Conservation (phyloP, 2,113 vertebrate genomes). For the Nestor notabilis region DNA sequence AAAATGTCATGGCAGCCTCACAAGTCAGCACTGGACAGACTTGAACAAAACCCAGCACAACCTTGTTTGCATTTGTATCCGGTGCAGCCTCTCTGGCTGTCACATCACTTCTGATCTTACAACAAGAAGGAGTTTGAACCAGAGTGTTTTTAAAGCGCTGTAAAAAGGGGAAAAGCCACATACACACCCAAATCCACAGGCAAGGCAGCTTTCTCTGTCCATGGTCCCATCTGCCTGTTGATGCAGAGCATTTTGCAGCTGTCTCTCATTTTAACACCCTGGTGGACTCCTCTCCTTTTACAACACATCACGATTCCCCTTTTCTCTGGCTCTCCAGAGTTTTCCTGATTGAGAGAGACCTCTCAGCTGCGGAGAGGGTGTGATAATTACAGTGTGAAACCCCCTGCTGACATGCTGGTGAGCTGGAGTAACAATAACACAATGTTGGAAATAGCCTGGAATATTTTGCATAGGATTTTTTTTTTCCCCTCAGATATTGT, state of each 20-base stretch:
- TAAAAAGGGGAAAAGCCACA: accelerated
- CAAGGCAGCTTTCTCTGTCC: not conserved
- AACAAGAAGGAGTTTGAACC: not conserved
- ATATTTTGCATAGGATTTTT: not conserved
- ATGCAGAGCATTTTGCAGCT: not conserved
- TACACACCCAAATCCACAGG: not conserved
- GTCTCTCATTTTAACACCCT: not conserved
- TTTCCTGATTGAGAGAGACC: not conserved
- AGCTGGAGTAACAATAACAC: not conserved
- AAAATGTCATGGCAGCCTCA: not conserved
- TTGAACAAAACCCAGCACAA: not conserved
- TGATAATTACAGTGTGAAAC: not conserved
- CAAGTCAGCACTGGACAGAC: accelerated
- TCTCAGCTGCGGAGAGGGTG: not conserved
- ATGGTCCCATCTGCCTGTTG: not conserved
- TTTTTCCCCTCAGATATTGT: not conserved
- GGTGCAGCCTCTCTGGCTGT: not conserved
- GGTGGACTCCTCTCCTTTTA: not conserved
- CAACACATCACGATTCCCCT: accelerated
- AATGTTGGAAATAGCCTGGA: not conserved
- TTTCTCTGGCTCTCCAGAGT: accelerated
- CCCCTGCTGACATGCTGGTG: not conserved
- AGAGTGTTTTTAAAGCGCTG: not conserved
- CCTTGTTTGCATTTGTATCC: not conserved
- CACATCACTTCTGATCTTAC: not conserved